These are phyloP conservation scores for Cenopis cana DNA, from an alignment of 2,888 invertebrate species.

Conservation along the genomic window DNA sequence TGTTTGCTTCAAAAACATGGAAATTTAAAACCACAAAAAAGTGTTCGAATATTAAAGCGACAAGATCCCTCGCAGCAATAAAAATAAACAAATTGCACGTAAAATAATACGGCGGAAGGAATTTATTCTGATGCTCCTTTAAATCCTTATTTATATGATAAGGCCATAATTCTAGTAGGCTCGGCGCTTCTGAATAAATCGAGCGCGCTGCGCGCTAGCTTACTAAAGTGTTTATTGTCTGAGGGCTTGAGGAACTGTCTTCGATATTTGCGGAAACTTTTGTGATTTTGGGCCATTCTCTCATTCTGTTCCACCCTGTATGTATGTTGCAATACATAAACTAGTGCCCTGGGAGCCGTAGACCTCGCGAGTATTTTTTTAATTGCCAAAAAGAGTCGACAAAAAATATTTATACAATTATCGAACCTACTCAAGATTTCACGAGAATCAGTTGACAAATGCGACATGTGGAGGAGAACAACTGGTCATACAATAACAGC, in stretches of 20 bases:
- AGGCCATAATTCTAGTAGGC: slow-evolving; percentile 68
- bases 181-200: slow-evolving; percentile 26
- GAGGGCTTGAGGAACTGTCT: slow-evolving; percentile 3
- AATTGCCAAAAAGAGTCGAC: too few relatives aligned
- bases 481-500: too few relatives aligned
- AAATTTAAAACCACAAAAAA: slow-evolving; percentile 32
- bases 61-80: slow-evolving; percentile 59
- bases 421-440: too few relatives aligned
- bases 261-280: background rate
- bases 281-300: background rate
- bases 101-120: slow-evolving; percentile 70
- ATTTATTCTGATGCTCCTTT: slow-evolving; percentile 72
- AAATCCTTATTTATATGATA: slow-evolving; percentile 83
- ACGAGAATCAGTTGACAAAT: too few relatives aligned
- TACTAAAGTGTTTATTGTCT: slow-evolving; percentile 32
- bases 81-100: slow-evolving; percentile 79
- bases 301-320: too few relatives aligned
- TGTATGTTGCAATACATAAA: too few relatives aligned
- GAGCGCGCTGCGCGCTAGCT: slow-evolving; percentile 24
- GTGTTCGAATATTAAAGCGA: slow-evolving; percentile 58
- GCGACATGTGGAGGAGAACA: too few relatives aligned
- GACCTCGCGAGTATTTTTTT: too few relatives aligned
- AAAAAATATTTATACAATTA: too few relatives aligned
- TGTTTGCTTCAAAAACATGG: background rate
- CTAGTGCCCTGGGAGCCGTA: too few relatives aligned